Conservation (phyloP, 1,140 invertebrate genomes). For the Metopolophium dirhodum region DNA sequence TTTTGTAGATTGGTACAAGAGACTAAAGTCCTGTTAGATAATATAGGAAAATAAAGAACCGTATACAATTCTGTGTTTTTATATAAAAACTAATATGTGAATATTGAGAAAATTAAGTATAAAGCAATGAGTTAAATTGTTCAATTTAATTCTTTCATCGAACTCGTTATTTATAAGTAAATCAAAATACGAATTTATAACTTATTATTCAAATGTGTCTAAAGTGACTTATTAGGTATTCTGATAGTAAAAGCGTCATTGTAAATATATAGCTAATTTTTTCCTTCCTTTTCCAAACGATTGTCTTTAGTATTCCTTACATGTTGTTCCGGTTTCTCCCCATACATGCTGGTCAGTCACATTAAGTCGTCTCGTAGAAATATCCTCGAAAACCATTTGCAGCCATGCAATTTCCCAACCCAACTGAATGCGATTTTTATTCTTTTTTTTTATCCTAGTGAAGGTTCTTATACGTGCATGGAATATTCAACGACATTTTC, state of each 20-base stretch:
- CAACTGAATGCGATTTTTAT: neutral
- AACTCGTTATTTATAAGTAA: neutral
- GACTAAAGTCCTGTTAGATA: too few relatives aligned
- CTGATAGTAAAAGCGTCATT: neutral
- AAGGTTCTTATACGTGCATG: constrained; percentile 2
- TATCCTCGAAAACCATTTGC: constrained; percentile 37
- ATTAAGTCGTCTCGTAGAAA: constrained; percentile 48
- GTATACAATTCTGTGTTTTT: too few relatives aligned
- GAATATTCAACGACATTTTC: constrained; percentile 10
- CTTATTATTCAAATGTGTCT: constrained; percentile 18
- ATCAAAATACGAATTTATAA: neutral
- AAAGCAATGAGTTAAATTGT: neutral
- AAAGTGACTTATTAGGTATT: constrained; percentile 1
- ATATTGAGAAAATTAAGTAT: neutral
- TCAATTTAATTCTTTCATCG: neutral
- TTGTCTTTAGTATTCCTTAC: constrained; percentile 44
- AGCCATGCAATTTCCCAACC: constrained; percentile 15
- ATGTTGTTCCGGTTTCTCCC: constrained; percentile 6
- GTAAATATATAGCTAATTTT: constrained; percentile 1
- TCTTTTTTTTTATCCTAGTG: constrained; percentile 14
- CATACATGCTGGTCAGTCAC: constrained; percentile 29
- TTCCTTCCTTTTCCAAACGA: neutral
- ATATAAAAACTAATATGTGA: too few relatives aligned
- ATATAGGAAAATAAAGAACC: too few relatives aligned
- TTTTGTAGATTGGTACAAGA: too few relatives aligned